A percentile compares a stretch with the other conserved stretches of the same genome.
These are phyloP conservation scores for Caenorhabditis sp. DNA, from an alignment of 2,888 invertebrate species.

Conservation along the genomic window DNA sequence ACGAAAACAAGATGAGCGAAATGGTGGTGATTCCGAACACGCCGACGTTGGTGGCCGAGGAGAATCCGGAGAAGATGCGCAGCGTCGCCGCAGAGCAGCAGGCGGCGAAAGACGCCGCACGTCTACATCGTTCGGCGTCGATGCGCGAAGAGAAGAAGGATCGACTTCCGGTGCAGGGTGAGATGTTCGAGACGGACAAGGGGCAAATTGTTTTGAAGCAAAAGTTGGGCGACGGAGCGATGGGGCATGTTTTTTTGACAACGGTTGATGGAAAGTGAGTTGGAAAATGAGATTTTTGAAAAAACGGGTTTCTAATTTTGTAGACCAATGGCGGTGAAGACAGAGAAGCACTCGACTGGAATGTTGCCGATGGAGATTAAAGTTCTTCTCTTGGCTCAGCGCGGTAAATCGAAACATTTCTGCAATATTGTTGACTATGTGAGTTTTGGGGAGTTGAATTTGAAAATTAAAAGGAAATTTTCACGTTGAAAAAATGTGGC, in stretches of 20 bases:
- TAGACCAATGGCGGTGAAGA: slow-evolving; percentile 36
- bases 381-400: slow-evolving; percentile 32
- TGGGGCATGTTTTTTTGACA: slow-evolving; percentile 43
- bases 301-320: slow-evolving; percentile 1
- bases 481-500: too few species aligned
- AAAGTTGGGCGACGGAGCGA: slow-evolving; percentile 41
- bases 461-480: neutral
- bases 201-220: slow-evolving; percentile 24
- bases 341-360: slow-evolving; percentile 34
- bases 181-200: slow-evolving; percentile 31
- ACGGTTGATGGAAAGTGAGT: slow-evolving; percentile 8
- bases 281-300: neutral
- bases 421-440: slow-evolving; percentile 46
- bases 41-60: slow-evolving; percentile 36
- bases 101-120: neutral
- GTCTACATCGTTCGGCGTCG: neutral
- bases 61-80: slow-evolving; percentile 10
- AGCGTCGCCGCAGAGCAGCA: too few species aligned
- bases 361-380: slow-evolving; percentile 45
- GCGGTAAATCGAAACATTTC: slow-evolving; percentile 38
- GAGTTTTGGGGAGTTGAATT: too few species aligned
- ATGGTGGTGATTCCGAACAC: slow-evolving; percentile 39
- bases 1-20: slow-evolving; percentile 9
- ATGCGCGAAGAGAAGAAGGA: slow-evolving; percentile 17
- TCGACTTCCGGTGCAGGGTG: slow-evolving; percentile 23